These are phyloP conservation scores for Nasonia longicornis DNA, from an alignment of 1,140 invertebrate species.

Conservation along the genomic window DNA sequence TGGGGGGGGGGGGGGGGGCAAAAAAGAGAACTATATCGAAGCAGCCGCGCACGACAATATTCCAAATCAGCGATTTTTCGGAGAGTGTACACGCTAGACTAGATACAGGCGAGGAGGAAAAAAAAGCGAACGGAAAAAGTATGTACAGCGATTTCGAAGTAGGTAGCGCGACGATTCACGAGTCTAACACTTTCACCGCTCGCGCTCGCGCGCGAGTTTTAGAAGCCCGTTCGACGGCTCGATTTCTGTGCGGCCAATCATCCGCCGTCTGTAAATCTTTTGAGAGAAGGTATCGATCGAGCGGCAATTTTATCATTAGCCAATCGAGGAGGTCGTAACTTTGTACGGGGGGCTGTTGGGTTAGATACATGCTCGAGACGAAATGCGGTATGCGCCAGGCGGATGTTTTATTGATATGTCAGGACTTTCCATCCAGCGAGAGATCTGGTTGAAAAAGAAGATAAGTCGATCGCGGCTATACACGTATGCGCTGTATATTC, in stretches of 20 bases:
- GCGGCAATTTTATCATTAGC: conserved; percentile 24
- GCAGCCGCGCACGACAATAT: conserved; percentile 13
- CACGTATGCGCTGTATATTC: no score
- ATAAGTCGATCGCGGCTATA: no score
- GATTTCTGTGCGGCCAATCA: neutral
- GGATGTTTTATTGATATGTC: neutral
- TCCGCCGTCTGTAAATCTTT: conserved; percentile 5
- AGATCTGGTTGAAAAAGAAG: neutral
- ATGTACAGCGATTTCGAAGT: conserved; percentile 8
- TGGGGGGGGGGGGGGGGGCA: neutral
- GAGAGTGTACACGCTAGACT: neutral
- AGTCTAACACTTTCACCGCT: conserved; percentile 27
- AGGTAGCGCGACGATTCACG: neutral
- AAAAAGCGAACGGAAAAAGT: conserved; percentile 7
- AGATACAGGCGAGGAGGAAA: neutral
- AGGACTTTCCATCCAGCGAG: neutral
- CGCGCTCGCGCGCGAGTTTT: neutral
- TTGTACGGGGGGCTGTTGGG: neutral
- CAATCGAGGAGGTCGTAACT: conserved; percentile 27
- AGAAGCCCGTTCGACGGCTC: conserved; percentile 12
- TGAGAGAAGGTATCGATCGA: neutral
- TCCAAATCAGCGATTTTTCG: conserved; percentile 14
- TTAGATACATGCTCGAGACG: neutral
- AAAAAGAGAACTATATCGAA: neutral
- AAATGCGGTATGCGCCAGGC: neutral